Evolutionary conservation across 2,888 invertebrate species (phyloP), one percentile per base, ranked within the genome.

Genomic region (Arge pagana): DNA sequence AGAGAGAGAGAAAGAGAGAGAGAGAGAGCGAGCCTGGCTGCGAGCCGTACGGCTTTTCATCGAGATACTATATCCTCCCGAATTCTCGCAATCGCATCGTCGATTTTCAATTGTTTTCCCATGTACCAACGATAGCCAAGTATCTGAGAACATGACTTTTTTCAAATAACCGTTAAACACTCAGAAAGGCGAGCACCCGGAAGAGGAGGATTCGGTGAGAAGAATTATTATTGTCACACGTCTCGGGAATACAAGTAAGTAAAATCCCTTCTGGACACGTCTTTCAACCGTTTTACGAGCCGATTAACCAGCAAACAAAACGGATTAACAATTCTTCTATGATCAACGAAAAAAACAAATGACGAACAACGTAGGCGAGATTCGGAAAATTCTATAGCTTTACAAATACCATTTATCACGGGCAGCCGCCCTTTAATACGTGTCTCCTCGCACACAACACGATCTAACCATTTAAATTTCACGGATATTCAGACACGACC

Each of bases 201-300:
- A 69, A 69, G 67, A 70, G 62, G 65, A 63, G 66, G 63, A 63
- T 65, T 57, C 65, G 62, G 70, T 67, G 64, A 65, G 70, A 70
- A 67, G 68, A 68, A n/a, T n/a, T n/a, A n/a, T n/a, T n/a, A n/a
- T 65, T 55, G 61, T 33, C 45, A 45, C 58, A 55, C 61, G 57
- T 58, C 61, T 56, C 49, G 58, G 56, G 60, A 62, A 66, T 64
- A 62, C 71, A 70, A 69, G 71, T 71, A 71, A 71, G 71, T 69
- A 64, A 51, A 66, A 66, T 24, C 24, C 26, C 19, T 35, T n/a
- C n/a, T n/a, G n/a, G n/a, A n/a, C n/a, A n/a, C n/a, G n/a, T n/a
- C n/a, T n/a, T n/a, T n/a, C n/a, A n/a, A n/a, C n/a, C n/a, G n/a
- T n/a, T n/a, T n/a, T n/a, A n/a, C 15, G 31, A 21, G 21, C 21